These are phyloP conservation scores for Sesia bembeciformis DNA, from an alignment of 2,888 invertebrate species.

Conservation along the genomic window DNA sequence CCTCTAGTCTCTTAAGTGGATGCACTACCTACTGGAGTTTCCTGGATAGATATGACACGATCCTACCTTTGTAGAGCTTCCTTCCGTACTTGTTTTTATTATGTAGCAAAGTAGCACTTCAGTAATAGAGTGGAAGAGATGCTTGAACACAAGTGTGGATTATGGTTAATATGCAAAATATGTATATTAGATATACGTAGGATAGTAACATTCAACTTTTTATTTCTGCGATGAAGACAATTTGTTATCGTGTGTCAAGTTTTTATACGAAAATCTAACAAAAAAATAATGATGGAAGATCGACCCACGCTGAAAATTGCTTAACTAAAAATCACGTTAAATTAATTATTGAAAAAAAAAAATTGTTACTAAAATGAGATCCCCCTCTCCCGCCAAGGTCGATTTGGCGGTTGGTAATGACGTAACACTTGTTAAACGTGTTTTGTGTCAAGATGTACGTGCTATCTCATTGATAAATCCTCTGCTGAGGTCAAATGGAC, in stretches of 20 bases:
- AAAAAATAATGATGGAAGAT: not conserved
- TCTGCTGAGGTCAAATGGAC: constrained; percentile 18
- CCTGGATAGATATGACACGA: constrained; percentile 58
- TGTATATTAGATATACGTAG: no score
- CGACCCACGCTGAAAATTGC: not conserved
- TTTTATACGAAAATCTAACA: not conserved
- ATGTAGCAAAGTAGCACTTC: constrained; percentile 14
- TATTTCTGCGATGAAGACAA: no score
- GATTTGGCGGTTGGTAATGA: constrained; percentile 37
- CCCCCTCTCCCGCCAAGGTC: constrained; percentile 51
- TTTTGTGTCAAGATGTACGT: constrained; percentile 32
- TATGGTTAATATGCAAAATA: not conserved
- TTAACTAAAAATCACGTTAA: not conserved
- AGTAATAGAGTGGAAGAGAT: not conserved
- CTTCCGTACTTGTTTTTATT: constrained; percentile 44
- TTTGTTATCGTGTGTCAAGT: not conserved
- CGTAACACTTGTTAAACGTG: constrained; percentile 51
- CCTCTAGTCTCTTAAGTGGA: constrained; percentile 42
- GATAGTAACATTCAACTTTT: no score
- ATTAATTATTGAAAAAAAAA: not conserved
- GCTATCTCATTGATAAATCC: constrained; percentile 49
- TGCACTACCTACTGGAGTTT: constrained; percentile 33
- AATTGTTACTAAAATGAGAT: constrained; percentile 7
- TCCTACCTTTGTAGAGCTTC: constrained; percentile 51
- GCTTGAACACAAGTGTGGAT: not conserved